Base-by-base conservation (phyloP, 2,888 invertebrate genomes). In the Phengaris alcon region DNA sequence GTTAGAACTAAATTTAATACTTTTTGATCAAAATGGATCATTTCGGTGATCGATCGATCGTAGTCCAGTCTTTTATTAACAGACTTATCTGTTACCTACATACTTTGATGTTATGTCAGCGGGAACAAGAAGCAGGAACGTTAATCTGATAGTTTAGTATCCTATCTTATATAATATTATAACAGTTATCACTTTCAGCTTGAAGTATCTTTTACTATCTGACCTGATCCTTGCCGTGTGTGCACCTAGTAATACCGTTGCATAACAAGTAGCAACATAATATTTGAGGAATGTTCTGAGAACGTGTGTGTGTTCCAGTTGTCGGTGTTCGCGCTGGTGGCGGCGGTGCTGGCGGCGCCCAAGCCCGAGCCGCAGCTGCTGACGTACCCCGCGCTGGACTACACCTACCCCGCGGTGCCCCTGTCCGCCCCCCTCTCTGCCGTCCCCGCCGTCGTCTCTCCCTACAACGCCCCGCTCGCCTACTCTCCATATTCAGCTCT, bases 321-420 rank as follows among this genome's bases (percentile, higher is more conserved):
- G 79, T 87, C 92, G 70, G 82, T 94, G 76, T 89, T 93, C 82
- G 94, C 94, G 79, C 79, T 94, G 77, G 77, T 94, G 84, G 94
- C 93, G 51, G 86, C 93, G 78, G 94, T 93, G 54, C 84, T 91
- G 76, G 94, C 94, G 74, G 90, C 90, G n/a, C 94, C 94, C 10
- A 87, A 83, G 12, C 86, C 89, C 6, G 80, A 80, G 46, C 87
- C 87, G 3, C 88, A 89, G 77, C 12, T 82, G 68, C 35, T 86
- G 76, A 57, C 87, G 12, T 88, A 89, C 84, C 75, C 87, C 3
- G 87, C 87, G 5, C 77, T 87, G 35, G 89, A 90, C 82, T 89
- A 88, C 81, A 82, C 84, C 44, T 86, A 87, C 82, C 88, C 90
- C 52, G 82, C 81, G 3, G 83, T 80, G 5, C 82, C 82, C 2